Conservation (phyloP, 2,888 invertebrate species). For the Eremobia ochroleuca region DNA sequence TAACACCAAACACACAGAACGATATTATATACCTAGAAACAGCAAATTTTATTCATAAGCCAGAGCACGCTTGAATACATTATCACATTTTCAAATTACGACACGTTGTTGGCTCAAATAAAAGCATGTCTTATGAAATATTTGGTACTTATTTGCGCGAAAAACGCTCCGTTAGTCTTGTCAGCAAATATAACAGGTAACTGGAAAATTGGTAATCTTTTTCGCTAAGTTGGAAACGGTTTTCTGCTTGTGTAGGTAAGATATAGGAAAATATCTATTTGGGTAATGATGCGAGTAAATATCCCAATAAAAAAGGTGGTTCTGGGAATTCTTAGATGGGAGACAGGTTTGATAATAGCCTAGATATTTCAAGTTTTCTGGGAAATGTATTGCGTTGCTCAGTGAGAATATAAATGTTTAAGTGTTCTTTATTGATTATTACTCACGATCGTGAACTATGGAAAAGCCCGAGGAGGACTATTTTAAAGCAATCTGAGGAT, state of each 20-base stretch:
- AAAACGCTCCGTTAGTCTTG: constrained; percentile 9
- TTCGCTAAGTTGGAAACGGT: neutral
- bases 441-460: too few species aligned
- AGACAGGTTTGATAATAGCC: neutral
- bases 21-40: neutral
- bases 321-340: neutral
- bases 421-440: neutral
- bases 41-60: constrained; percentile 1
- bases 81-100: neutral
- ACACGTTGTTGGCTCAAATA: neutral
- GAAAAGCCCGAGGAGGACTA: too few species aligned
- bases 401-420: neutral
- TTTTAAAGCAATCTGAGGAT: too few species aligned
- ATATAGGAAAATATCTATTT: constrained; percentile 8
- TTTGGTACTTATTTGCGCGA: neutral
- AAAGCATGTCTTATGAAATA: constrained; percentile 23
- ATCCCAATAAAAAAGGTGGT: neutral
- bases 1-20: neutral
- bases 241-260: neutral
- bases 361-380: neutral
- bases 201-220: constrained; percentile 12
- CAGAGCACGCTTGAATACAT: neutral
- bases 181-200: constrained; percentile 26
- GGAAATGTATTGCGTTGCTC: neutral
- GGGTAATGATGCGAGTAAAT: constrained; percentile 24